Conservation (phyloP, 2,888 invertebrate species). For the Lucinisca nassula region DNA sequence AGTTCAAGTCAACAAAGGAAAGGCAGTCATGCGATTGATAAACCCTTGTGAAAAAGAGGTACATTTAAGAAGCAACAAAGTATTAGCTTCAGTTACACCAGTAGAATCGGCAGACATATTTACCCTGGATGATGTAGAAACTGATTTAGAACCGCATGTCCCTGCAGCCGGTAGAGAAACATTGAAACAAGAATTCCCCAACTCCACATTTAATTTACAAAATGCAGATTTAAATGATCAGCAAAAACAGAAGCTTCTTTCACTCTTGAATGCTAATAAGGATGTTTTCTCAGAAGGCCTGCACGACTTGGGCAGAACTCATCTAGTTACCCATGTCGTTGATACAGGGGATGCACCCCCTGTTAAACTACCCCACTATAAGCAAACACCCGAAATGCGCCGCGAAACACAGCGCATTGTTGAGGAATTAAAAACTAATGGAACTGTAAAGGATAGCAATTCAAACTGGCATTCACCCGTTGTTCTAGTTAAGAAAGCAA, state of each 20-base stretch:
- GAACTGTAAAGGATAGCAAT: constrained; percentile 45
- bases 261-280: constrained; percentile 33
- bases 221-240: constrained; percentile 28
- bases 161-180: no score
- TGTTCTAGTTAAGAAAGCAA: constrained; percentile 26
- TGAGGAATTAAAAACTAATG: constrained; percentile 28
- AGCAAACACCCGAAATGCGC: constrained; percentile 43
- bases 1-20: constrained; percentile 38
- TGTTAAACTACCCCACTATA: constrained; percentile 43
- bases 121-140: not conserved
- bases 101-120: not conserved
- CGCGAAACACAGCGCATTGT: constrained; percentile 22
- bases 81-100: constrained; percentile 26
- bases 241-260: constrained; percentile 24
- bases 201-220: not conserved
- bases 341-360: constrained; percentile 51
- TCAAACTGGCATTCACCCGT: constrained; percentile 58
- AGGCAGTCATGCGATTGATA: constrained; percentile 17
- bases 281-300: constrained; percentile 52
- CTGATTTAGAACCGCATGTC: not conserved
- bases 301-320: constrained; percentile 52
- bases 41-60: constrained; percentile 42
- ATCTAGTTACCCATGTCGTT: constrained; percentile 32
- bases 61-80: constrained; percentile 35
- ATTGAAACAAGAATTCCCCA: not conserved